A percentile compares a stretch with the other conserved stretches of the same genome.
Evolutionary conservation across 2,797 vertebrate genomes (phyloP).

Genomic region (Neoniphon sammara): DNA sequence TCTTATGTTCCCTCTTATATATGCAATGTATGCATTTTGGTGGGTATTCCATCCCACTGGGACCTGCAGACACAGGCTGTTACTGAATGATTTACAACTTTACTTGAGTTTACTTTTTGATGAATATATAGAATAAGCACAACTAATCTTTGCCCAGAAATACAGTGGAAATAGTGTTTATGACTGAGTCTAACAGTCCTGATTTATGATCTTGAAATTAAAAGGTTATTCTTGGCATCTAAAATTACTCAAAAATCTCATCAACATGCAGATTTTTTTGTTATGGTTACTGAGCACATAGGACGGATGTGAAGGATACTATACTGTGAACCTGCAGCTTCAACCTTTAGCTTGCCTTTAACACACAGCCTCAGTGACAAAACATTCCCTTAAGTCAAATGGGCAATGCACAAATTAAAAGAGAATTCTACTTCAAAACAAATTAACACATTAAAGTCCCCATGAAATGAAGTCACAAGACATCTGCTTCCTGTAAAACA

Average conservation of each 20-base stretch:
- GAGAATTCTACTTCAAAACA: conserved; percentile 43
- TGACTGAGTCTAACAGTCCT: conserved; percentile 2
- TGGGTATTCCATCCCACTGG: conserved; percentile 24
- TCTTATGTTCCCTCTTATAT: conserved; percentile 33
- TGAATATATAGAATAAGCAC: conserved; percentile 15
- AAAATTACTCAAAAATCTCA: conserved; percentile 45
- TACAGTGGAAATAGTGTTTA: background rate
- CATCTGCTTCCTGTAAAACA: too few relatives aligned
- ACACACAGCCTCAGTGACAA: conserved; percentile 61
- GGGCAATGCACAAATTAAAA: conserved; percentile 72
- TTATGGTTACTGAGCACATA: conserved; percentile 53
- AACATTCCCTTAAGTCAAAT: conserved; percentile 71
- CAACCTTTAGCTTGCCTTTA: conserved; percentile 70
- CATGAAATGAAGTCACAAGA: too few relatives aligned
- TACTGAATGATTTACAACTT: conserved; percentile 8
- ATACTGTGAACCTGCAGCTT: conserved; percentile 38
- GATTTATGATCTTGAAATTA: background rate
- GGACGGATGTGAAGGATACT: conserved; percentile 54
- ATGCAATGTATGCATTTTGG: conserved; percentile 38
- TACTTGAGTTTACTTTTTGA: conserved; percentile 8
- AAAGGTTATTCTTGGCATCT: conserved; percentile 21
- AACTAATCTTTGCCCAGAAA: background rate
- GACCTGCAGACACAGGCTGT: conserved; percentile 8
- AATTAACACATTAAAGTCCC: too few relatives aligned
- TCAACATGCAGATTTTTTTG: conserved; percentile 52